Evolutionary conservation across 2,797 vertebrate species (phyloP), one percentile per base, ranked within the genome.

Genomic region (Phrynocephalus forsythii): DNA sequence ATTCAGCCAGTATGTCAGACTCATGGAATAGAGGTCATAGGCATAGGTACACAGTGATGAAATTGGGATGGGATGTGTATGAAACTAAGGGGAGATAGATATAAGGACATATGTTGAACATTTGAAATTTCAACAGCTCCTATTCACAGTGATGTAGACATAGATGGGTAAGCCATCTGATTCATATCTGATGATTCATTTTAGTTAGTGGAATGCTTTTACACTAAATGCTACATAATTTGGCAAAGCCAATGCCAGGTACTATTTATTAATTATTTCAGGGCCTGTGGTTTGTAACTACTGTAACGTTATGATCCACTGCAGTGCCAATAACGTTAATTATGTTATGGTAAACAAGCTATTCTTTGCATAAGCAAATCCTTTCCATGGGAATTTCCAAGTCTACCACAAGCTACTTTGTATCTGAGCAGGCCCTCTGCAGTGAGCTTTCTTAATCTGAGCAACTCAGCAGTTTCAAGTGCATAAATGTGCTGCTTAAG

Each of bases 161-260:
- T 13, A 18, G 1, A 63, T 20, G 18, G 3, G 18, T 63, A 63
- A 63, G 60, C 18, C 18, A 63, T 20, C 60, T 18, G 15, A 18
- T 63, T 63, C 60, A 63, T 63, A 20, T 5, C 15, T 63, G 60
- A 63, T 63, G 60, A 18, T 66, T 38, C 52, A 81, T 30, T 81
- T 67, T 24, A 24, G 18, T 5, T 56, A 66, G 20, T 60, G 56
- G 67, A 56, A 56, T 11, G 9, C 10, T 56, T 56, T 11, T 10
- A 44, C 11, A 33, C 69, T 56, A 9, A 30, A 5, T 68, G 38
- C 50, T 22, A 63, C n/a, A 87, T 24, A 48, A 63, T 63, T 50
- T 0, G 79, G 0, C 0, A 85, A 28, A 0, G 15, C 48, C 16
- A 85, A 84, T 48, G 20, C 69, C 10, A 15, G 79, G 60, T 4